phyloP scores from a whole-genome alignment of 1,140 invertebrate species.

The Tenebrio molitor region DNA sequence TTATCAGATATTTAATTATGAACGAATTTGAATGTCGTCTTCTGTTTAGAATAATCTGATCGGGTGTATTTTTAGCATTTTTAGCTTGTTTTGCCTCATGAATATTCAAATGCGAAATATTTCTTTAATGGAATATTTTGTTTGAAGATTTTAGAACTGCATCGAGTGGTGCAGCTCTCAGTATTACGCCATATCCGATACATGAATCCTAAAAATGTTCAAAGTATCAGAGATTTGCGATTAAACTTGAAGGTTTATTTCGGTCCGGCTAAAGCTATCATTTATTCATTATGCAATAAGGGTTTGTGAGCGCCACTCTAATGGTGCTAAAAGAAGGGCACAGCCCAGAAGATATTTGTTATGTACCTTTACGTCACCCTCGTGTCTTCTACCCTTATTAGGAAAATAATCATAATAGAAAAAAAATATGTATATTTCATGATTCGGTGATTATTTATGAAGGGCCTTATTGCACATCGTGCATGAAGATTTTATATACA shows the following conservation, averaged over 20 bases:
- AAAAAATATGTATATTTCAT: slow-evolving; percentile 15
- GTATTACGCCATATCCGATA: not conserved
- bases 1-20: too few relatives aligned
- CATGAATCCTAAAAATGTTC: slow-evolving; percentile 2
- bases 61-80: too few relatives aligned
- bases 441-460: not conserved
- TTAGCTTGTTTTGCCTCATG: too few relatives aligned
- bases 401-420: slow-evolving; percentile 6
- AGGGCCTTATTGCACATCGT: not conserved
- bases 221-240: slow-evolving; percentile 24
- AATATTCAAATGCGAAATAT: too few relatives aligned
- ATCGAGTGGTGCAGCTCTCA: not conserved
- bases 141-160: not conserved
- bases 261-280: slow-evolving; percentile 13
- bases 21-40: too few relatives aligned
- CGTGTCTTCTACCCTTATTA: slow-evolving; percentile 38
- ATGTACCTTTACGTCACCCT: slow-evolving; percentile 37
- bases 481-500: too few relatives aligned
- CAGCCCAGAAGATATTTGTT: slow-evolving; percentile 33
- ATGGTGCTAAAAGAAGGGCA: slow-evolving; percentile 39
- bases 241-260: slow-evolving; percentile 38
- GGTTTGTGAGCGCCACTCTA: slow-evolving; percentile 33
- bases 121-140: too few relatives aligned
- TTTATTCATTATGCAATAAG: slow-evolving; percentile 39
- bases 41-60: too few relatives aligned